A percentile compares a stretch with the other conserved stretches of the same genome.
These are phyloP conservation scores for Salticus scenicus DNA, from an alignment of 2,888 invertebrate genomes.

Conservation along the genomic window DNA sequence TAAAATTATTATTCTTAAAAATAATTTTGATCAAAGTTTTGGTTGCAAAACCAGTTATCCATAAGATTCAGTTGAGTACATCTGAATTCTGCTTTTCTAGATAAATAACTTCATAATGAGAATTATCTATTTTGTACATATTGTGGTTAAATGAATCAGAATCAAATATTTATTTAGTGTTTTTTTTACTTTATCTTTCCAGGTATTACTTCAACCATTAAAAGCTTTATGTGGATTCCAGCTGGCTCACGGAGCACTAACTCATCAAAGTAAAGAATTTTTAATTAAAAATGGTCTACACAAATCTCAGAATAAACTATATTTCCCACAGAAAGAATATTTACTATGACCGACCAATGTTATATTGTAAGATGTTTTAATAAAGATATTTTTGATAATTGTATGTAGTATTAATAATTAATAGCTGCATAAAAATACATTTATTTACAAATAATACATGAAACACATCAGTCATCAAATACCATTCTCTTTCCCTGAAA, in stretches of 20 bases:
- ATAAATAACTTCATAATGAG: no score
- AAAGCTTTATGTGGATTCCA: conserved; percentile 90
- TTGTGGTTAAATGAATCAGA: no score
- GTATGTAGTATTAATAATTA: no score
- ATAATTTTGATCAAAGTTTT: no score
- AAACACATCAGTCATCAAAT: conserved; percentile 36
- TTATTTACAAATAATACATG: conserved; percentile 3
- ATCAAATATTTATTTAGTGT: no score
- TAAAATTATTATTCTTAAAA: no score
- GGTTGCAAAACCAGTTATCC: no score
- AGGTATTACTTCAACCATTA: conserved; percentile 80
- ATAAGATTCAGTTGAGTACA: no score
- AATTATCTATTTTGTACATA: no score
- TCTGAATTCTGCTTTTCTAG: no score
- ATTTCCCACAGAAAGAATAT: conserved; percentile 43
- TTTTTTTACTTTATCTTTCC: conserved; percentile 39
- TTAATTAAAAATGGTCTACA: conserved; percentile 79
- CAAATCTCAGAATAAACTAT: conserved; percentile 72
- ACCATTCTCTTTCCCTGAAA: conserved; percentile 56
- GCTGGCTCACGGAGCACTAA: conserved; percentile 91
- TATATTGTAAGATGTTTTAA: not conserved
- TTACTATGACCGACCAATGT: conserved; percentile 29
- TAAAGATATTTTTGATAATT: no score
- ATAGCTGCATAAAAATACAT: no score
- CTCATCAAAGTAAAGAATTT: conserved; percentile 94